Evolutionary conservation across 2,113 vertebrate genomes (phyloP).

Genomic region (Merops nubicus): DNA sequence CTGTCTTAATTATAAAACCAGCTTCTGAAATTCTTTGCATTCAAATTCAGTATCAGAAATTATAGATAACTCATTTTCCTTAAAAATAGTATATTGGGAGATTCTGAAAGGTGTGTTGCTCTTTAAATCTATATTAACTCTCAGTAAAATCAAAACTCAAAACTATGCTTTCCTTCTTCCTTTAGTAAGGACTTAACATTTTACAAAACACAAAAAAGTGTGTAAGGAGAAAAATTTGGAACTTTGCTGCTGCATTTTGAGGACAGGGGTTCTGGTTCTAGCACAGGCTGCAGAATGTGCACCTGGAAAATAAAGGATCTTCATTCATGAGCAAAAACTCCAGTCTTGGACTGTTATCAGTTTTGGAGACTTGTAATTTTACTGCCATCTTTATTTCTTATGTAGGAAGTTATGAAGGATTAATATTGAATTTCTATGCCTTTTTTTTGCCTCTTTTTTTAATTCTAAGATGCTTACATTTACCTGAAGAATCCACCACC

Average conservation of each 20-base stretch:
- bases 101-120: background rate
- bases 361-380: background rate
- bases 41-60: background rate
- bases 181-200: background rate
- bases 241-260: background rate
- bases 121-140: background rate
- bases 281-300: background rate
- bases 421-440: background rate
- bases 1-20: background rate
- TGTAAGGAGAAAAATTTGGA: background rate
- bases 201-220: background rate
- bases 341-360: background rate
- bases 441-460: background rate
- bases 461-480: constrained; percentile 81
- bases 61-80: background rate
- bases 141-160: background rate
- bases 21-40: too few relatives aligned
- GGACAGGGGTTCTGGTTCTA: background rate
- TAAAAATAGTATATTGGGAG: background rate
- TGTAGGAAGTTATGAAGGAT: background rate
- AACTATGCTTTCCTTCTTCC: background rate
- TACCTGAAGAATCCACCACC: constrained; percentile 89
- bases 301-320: background rate
- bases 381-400: background rate
- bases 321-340: background rate